Conservation (phyloP, 2,888 invertebrate species). For the Tipula confusa region DNA sequence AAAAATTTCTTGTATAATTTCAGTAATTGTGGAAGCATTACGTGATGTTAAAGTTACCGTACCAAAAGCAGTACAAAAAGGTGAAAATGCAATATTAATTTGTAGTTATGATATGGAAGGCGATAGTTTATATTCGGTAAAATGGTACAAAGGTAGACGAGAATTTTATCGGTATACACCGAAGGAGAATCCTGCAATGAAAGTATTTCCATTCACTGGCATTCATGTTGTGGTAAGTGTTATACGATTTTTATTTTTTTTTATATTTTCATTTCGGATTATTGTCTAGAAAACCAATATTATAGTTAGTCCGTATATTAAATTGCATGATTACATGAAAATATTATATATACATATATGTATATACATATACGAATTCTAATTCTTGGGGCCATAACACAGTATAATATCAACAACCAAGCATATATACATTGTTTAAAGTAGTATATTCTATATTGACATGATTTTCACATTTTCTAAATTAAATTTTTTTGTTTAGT, state of each 20-base stretch:
- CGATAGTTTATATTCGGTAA: conserved; percentile 78
- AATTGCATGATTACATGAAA: conserved; percentile 17
- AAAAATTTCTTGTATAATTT: conserved; percentile 39
- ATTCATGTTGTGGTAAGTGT: conserved; percentile 46
- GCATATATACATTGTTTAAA: not conserved
- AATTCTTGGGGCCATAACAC: not conserved
- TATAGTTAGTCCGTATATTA: not conserved
- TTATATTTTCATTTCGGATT: not conserved
- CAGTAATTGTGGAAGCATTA: conserved; percentile 48
- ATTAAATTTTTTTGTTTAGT: not conserved
- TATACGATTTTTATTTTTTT: not conserved
- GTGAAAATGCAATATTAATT: conserved; percentile 61
- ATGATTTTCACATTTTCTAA: conserved; percentile 28
- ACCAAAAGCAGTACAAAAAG: conserved; percentile 63
- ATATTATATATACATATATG: not conserved
- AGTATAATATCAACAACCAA: not conserved
- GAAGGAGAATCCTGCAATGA: conserved; percentile 64
- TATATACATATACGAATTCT: not conserved
- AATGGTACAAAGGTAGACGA: conserved; percentile 78
- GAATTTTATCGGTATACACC: conserved; percentile 84
- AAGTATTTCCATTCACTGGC: conserved; percentile 66
- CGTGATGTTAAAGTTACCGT: conserved; percentile 64
- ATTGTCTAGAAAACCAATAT: not conserved
- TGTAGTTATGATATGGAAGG: conserved; percentile 78
- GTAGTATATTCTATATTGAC: conserved; percentile 8